phyloP scores from a whole-genome alignment of 64 coral and sea anemone genomes.

The Porites australiensis region DNA sequence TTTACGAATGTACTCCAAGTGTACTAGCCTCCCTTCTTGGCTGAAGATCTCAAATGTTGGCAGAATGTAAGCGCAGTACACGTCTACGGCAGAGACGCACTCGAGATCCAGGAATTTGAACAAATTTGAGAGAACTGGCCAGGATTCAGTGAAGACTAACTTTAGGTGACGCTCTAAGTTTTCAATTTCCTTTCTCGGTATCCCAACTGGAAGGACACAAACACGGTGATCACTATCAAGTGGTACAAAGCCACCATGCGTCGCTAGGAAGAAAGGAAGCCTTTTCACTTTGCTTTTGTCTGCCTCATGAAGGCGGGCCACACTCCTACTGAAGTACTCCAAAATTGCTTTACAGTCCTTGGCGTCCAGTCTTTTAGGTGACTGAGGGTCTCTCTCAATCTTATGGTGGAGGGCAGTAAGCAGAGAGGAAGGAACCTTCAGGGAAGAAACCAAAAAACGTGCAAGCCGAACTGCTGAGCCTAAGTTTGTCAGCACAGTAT shows the following conservation, averaged over 20 bases:
- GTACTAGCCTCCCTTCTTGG: background rate
- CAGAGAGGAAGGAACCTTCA: slow-evolving; percentile 10
- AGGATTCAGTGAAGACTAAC: background rate
- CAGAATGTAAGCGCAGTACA: slow-evolving; percentile 22
- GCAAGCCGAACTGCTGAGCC: background rate
- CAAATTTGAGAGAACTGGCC: background rate
- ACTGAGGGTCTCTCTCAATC: background rate
- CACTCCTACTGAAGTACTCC: slow-evolving; percentile 19
- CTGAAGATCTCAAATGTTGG: slow-evolving; percentile 15
- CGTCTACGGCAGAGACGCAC: slow-evolving; percentile 2
- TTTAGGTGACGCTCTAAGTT: background rate
- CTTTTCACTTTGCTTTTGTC: background rate
- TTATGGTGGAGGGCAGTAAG: slow-evolving; percentile 11
- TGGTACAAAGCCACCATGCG: background rate
- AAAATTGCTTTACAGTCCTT: background rate
- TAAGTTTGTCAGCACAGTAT: background rate
- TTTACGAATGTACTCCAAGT: background rate
- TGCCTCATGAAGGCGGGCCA: background rate
- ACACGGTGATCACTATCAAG: background rate
- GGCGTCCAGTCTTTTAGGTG: background rate
- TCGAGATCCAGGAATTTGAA: slow-evolving; percentile 13
- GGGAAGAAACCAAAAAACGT: slow-evolving; percentile 23
- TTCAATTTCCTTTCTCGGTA: slow-evolving; percentile 37
- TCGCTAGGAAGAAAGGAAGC: slow-evolving; percentile 42
- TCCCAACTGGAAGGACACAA: background rate